Evolutionary conservation across 2,797 vertebrate species (phyloP), one percentile per base, ranked within the genome.

Genomic region (Danio choprae): DNA sequence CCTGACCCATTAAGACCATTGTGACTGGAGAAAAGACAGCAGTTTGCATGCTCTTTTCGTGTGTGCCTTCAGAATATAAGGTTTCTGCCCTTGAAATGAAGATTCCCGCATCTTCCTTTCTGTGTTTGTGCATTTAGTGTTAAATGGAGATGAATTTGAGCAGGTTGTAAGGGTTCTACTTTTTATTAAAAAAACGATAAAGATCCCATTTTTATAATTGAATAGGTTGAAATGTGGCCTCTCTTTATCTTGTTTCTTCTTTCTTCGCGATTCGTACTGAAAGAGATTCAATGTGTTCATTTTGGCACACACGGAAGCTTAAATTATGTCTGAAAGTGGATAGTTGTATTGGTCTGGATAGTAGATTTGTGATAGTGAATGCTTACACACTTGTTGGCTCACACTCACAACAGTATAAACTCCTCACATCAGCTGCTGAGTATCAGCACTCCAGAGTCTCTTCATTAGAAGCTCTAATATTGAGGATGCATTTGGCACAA

Each of bases 241-340:
- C 13, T 53, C 46, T 48, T 72, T 73, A 72, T 80, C 59, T 73
- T 56, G 40, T 18, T 22, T 9, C 7, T 48, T 41, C 29, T 41
- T 68, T 51, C 65, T 62, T 51, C 38, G 70, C 53, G 53, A 29
- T 60, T 79, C 29, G 22, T 41, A 51, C 29, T 78, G 55, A 79
- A 79, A 79, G 46, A 71, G 56, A 18, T 29, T 79, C 53, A 71
- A 63, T 71, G 77, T 79, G 16, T 70, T 62, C 5, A 22, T 79
- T 43, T 71, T 79, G 77, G 67, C 67, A 62, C 36, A 29, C 18
- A 3, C 2, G 16, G 36, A 7, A 69, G 16, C 29, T 43, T 63
- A 44, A 71, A 71, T 51, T 62, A 44, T 20, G 41, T 0, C 43
- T 46, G 64, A 68, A 50, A 70, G 18, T 60, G 46, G 44, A 79